Evolutionary conservation across 2,797 vertebrate genomes (phyloP).

Genomic region (Gymnoscopelus microlampas): DNA sequence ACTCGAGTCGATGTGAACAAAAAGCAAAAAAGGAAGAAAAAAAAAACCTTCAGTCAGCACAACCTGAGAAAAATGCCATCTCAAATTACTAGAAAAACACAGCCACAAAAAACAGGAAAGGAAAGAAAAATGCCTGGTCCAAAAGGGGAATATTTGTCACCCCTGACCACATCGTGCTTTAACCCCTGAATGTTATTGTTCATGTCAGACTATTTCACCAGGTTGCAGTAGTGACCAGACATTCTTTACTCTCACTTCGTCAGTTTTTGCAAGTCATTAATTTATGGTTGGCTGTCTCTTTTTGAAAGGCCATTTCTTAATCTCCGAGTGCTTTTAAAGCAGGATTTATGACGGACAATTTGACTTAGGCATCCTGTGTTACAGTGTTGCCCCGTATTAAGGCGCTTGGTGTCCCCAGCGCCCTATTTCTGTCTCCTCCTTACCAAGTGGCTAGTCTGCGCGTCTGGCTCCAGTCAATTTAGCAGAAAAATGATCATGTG

Average conservation of each 20-base stretch:
- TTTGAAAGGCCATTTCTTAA: conserved; percentile 5
- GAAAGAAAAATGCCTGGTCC: conserved; percentile 50
- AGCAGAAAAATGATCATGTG: conserved; percentile 16
- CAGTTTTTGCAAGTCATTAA: conserved; percentile 12
- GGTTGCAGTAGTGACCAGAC: conserved; percentile 16
- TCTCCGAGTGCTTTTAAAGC: conserved; percentile 12
- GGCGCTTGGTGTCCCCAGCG: not conserved
- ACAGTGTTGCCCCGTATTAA: not conserved
- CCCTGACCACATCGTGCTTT: conserved; percentile 32
- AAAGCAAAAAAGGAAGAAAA: conserved; percentile 16
- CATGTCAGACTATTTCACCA: conserved; percentile 27
- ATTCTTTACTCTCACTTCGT: conserved; percentile 19
- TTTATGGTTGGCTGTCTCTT: not conserved
- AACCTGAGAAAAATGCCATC: conserved; percentile 43
- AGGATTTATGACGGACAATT: conserved; percentile 26
- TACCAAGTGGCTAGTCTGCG: not conserved
- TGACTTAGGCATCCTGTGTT: conserved; percentile 11
- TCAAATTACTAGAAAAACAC: conserved; percentile 52
- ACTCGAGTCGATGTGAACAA: conserved; percentile 3
- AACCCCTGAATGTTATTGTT: conserved; percentile 35
- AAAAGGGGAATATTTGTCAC: conserved; percentile 45
- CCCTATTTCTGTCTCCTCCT: conserved; percentile 21
- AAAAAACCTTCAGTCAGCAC: conserved; percentile 39
- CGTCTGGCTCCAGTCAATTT: conserved; percentile 14
- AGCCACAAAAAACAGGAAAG: conserved; percentile 58